These are phyloP conservation scores for Phocoena sinus DNA, from an alignment of 2,113 vertebrate genomes.

Conservation along the genomic window DNA sequence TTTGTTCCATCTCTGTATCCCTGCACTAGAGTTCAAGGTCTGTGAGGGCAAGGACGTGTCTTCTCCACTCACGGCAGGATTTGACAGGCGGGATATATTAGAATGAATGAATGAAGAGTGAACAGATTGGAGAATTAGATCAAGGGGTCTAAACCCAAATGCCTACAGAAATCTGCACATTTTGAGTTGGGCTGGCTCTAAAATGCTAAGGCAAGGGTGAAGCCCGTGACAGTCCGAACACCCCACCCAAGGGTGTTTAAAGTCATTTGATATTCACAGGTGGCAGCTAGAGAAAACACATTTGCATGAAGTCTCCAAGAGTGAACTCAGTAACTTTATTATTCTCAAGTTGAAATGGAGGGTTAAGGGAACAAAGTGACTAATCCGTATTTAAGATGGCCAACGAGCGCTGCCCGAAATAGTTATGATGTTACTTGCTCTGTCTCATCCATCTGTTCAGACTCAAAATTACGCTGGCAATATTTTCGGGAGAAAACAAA, in stretches of 20 bases:
- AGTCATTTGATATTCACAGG: not conserved
- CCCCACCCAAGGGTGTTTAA: not conserved
- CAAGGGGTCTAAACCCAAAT: not conserved
- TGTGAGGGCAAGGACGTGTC: not conserved
- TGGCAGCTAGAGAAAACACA: not conserved
- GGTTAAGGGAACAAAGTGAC: constrained; percentile 35
- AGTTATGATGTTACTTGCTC: not conserved
- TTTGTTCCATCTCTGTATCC: not conserved
- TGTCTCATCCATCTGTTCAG: constrained; percentile 39
- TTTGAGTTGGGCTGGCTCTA: not conserved
- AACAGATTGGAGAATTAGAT: not conserved
- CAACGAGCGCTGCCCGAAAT: constrained; percentile 13
- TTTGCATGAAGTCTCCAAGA: not conserved
- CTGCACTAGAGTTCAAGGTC: not conserved
- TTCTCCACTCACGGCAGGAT: not conserved
- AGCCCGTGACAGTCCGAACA: fast-evolving
- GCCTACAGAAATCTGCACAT: not conserved
- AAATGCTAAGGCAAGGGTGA: not conserved
- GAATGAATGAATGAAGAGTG: not conserved
- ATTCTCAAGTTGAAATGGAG: not conserved
- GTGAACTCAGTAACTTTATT: not conserved
- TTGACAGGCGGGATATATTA: not conserved
- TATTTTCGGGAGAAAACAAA: constrained; percentile 54
- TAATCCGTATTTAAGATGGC: constrained; percentile 36
- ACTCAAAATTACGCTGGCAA: not conserved